phyloP scores from a whole-genome alignment of 1,140 invertebrate genomes.

The Lordiphosa stackelbergi region DNA sequence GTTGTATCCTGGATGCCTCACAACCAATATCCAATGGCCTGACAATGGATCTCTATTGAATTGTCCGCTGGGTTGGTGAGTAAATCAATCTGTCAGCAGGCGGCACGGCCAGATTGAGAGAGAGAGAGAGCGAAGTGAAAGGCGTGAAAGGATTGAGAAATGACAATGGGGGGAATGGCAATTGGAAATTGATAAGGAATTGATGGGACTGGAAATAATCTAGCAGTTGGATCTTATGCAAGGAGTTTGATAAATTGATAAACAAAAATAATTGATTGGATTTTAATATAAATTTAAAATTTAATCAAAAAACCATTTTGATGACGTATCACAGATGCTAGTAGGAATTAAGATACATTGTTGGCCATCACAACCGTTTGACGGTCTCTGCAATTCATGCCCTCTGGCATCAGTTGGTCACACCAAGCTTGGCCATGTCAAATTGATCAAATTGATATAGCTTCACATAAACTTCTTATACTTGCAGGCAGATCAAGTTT shows the following conservation, averaged over 20 bases:
- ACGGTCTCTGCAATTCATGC: too few relatives aligned
- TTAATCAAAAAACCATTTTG: neutral
- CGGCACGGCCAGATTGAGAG: slow-evolving; percentile 9
- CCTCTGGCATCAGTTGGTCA: too few relatives aligned
- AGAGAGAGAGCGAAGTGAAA: slow-evolving; percentile 42
- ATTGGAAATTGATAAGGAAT: slow-evolving; percentile 47
- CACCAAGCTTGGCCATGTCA: too few relatives aligned
- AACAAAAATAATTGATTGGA: neutral
- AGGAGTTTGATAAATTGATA: slow-evolving; percentile 39
- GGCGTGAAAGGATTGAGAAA: slow-evolving; percentile 66
- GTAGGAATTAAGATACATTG: too few relatives aligned
- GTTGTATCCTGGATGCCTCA: slow-evolving; percentile 43
- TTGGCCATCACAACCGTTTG: too few relatives aligned
- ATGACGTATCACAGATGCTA: too few relatives aligned
- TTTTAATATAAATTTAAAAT: neutral
- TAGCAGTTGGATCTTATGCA: slow-evolving; percentile 5
- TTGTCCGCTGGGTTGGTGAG: slow-evolving; percentile 37
- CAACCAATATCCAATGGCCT: slow-evolving; percentile 12
- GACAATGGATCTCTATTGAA: slow-evolving; percentile 51
- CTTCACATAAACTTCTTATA: too few relatives aligned
- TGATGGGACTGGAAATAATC: slow-evolving; percentile 14
- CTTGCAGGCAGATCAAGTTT: too few relatives aligned
- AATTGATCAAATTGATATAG: too few relatives aligned
- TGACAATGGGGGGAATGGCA: slow-evolving; percentile 2
- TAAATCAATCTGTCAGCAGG: slow-evolving; percentile 53